phyloP scores from a whole-genome alignment of 2,797 vertebrate genomes.

The Coluber constrictor region DNA sequence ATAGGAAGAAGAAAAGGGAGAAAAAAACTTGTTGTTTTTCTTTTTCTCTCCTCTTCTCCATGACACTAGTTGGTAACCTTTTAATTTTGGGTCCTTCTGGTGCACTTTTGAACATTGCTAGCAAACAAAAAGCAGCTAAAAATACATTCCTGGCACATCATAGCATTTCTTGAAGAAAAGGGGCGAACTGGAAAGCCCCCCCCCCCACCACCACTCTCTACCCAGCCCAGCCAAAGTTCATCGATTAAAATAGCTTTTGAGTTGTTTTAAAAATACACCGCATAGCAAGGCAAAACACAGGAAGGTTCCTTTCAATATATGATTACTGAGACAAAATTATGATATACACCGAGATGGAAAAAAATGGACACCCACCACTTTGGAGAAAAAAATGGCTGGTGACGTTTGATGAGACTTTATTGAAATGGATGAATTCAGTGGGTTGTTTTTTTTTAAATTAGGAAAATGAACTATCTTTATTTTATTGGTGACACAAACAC shows the following conservation, averaged over 20 bases:
- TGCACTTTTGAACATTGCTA: not conserved
- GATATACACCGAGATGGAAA: not conserved
- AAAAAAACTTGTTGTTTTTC: not conserved
- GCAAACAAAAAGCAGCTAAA: not conserved
- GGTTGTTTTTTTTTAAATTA: not conserved
- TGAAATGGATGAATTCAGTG: not conserved
- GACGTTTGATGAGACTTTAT: not conserved
- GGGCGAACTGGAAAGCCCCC: not conserved
- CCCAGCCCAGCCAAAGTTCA: not conserved
- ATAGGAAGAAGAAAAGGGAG: too few species aligned
- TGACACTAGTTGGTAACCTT: not conserved
- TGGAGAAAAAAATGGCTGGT: not conserved
- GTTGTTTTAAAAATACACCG: not conserved
- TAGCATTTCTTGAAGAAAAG: not conserved
- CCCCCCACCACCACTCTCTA: accelerated
- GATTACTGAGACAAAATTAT: not conserved
- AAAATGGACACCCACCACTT: not conserved
- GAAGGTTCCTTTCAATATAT: not conserved
- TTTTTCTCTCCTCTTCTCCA: not conserved
- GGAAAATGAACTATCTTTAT: not conserved
- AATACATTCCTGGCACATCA: not conserved
- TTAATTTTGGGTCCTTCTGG: not conserved
- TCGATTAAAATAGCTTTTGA: not conserved
- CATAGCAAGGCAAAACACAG: not conserved
- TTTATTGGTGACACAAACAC: not conserved